Base-by-base conservation (phyloP, 2,888 invertebrate species). In the Tenodera sinensis region DNA sequence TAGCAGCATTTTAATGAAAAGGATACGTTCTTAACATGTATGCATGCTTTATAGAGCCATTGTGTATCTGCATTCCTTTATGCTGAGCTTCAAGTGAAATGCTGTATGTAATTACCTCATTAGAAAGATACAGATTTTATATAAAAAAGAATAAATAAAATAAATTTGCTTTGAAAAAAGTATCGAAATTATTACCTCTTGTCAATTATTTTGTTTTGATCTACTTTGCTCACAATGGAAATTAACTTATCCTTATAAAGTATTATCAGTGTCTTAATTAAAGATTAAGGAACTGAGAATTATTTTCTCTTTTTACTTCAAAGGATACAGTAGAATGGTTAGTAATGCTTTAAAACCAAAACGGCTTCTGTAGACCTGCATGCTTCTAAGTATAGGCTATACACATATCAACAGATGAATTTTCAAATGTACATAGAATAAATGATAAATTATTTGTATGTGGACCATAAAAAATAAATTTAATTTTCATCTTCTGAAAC, bases 401-500 rank as follows among this genome's bases (percentile, higher is more conserved):
- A 47, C 15, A 85, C 27, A 47, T 85, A 42, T 15, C 47, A 85
- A n/a, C 27, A 27, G 25, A 47, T 42, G 87, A 87, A 87, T 87
- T 87, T 87, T 87, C 54, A 83, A 87, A 82, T 34, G 83, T 87
- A 87, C 87, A 25, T 27, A 28, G 15, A 83, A 71, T 71, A 83
- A 83, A 71, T 42, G 15, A 87, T 83, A 87, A 83, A 87, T 34
- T 20, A 87, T 8, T 87, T 15, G 25, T 87, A 83, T 87, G 87
- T 87, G 87, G 15, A 12, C 87, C 87, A 87, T 28, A 83, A 27
- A 85, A 83, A 71, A 20, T 20, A 71, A 71, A 82, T 42, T 87
- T 34, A 27, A 82, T 30, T 83, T 87, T 87, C 27, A 83, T 83
- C 87, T 87, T 87, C 87, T 87, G 83, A 87, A 87, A 25, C 87